Evolutionary conservation across 2,888 invertebrate species (phyloP).

Genomic region (Trissonchulus sp.): DNA sequence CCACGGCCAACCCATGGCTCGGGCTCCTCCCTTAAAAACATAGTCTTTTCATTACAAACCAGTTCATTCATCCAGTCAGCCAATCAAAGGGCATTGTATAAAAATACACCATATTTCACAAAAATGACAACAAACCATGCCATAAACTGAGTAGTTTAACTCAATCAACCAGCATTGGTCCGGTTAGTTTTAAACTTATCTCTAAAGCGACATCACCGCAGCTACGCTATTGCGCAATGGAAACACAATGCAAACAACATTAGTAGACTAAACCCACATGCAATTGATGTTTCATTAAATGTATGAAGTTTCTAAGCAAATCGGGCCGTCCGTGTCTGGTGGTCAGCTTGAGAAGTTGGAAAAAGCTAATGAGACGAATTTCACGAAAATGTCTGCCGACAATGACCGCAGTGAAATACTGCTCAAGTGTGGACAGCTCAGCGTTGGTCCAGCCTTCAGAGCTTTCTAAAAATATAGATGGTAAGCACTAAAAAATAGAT

Average conservation of each 20-base stretch:
- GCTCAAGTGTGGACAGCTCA: slow-evolving; percentile 7
- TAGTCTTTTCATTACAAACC: no score
- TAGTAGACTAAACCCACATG: background rate
- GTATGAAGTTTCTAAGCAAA: slow-evolving; percentile 18
- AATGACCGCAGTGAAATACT: slow-evolving; percentile 16
- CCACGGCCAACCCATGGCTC: background rate
- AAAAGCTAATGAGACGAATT: background rate
- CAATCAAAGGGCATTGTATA: background rate
- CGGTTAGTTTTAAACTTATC: no score
- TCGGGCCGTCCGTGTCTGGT: background rate
- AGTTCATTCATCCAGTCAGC: no score
- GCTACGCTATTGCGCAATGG: no score
- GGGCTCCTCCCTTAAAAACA: background rate
- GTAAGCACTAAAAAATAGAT: no score
- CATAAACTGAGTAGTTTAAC: no score
- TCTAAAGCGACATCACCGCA: no score
- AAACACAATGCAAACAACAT: no score
- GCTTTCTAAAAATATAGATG: background rate
- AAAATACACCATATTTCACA: background rate
- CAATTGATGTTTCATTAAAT: slow-evolving; percentile 13
- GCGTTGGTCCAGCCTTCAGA: slow-evolving; percentile 11
- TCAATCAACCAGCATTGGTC: no score
- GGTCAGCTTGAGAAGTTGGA: slow-evolving; percentile 8
- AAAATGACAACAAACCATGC: no score
- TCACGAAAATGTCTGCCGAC: slow-evolving; percentile 20